Evolutionary conservation across 2,113 vertebrate species (phyloP), one percentile per base, ranked within the genome.

Genomic region (Peucedramus taeniatus): DNA sequence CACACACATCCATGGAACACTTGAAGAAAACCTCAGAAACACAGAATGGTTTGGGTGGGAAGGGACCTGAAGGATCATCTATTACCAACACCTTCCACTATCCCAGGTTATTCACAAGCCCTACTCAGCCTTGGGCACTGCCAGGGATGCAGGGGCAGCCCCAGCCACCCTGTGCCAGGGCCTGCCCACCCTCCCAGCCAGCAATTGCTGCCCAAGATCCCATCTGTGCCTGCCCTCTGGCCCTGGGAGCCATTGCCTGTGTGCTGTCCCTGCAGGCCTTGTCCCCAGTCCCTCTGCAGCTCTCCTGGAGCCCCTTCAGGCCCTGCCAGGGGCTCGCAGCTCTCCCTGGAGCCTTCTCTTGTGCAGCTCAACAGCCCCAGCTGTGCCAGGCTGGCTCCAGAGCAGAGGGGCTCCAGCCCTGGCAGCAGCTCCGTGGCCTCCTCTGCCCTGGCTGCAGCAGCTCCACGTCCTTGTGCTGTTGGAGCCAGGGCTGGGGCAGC

Each of bases 101-200:
- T 0, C 3, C 37, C 68, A 81, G 12, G 12, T 0, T 11, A 27
- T 18, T 56, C 21, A n/a, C 75, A 23, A 70, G n/a, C 8, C 12
- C 22, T 0, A 0, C 15, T 23, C 47, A 63, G 0, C 28, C 65
- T 30, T 11, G 21, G 15, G 1, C 54, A 78, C 39, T 60, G 0
- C 72, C 72, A 69, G 37, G 63, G 72, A 60, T 86, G 10, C 50
- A 65, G 61, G 53, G 53, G 3, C 61, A 76, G 71, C 26, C 72
- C 9, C 83, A 86, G 53, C 45, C 9, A 68, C 47, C 63, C 33
- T 68, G 53, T 0, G 44, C 37, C 83, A 68, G 51, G 37, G 44
- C 53, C 72, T 77, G 1, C 7, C 26, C 63, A 44, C 17, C 53
- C 63, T 86, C 53, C 3, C 63, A 68, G 6, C 0, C 14, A 63